phyloP scores from a whole-genome alignment of 2,113 vertebrate genomes.

The Mastomys natalensis region DNA sequence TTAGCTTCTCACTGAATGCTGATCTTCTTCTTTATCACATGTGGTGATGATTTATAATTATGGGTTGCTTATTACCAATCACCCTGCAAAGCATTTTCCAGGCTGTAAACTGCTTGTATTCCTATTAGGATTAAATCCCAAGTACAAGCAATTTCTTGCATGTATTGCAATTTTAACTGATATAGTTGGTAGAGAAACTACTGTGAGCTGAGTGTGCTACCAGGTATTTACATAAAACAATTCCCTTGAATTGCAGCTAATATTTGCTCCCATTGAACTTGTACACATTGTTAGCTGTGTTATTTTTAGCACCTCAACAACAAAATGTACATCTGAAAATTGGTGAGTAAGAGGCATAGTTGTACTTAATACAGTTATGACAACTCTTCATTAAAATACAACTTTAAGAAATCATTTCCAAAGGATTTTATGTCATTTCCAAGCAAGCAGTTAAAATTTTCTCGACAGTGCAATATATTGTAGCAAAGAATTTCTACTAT shows the following conservation, averaged over 20 bases:
- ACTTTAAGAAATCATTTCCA: slow-evolving; percentile 64
- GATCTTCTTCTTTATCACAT: neutral
- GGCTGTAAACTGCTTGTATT: neutral
- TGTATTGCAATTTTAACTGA: neutral
- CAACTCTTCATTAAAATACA: slow-evolving; percentile 50
- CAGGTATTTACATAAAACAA: neutral
- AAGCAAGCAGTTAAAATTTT: neutral
- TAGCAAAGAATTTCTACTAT: neutral
- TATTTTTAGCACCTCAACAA: slow-evolving; percentile 18
- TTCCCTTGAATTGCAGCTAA: neutral
- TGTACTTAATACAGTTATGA: slow-evolving; percentile 53
- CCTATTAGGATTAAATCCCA: neutral
- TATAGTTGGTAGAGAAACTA: neutral
- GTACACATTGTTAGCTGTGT: neutral
- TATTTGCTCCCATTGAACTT: neutral
- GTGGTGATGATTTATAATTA: neutral
- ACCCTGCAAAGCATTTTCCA: neutral
- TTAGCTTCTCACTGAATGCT: neutral
- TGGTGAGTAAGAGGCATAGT: neutral
- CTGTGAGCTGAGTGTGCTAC: neutral
- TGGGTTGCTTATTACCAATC: neutral
- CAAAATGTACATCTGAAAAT: neutral
- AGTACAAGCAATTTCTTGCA: neutral
- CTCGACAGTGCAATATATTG: slow-evolving; percentile 34
- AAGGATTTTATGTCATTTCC: slow-evolving; percentile 69